Percentiles rank a stretch among this genome's conserved stretches.
Evolutionary conservation across 2,113 vertebrate genomes (phyloP).

Genomic region (Trematocara marginatum): DNA sequence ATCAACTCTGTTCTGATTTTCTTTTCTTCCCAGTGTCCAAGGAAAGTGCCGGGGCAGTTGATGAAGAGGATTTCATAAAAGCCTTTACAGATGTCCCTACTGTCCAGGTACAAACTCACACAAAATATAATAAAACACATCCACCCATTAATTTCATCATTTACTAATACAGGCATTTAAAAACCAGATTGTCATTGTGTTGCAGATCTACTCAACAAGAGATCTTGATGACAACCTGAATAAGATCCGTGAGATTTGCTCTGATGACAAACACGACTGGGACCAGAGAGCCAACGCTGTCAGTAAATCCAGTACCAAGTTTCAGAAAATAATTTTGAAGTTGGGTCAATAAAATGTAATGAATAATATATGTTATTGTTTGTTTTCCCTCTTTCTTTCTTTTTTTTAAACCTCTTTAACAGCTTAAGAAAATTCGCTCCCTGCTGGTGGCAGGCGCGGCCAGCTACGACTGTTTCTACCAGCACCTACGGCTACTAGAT

Average conservation of each 20-base stretch:
- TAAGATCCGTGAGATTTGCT: slow-evolving; percentile 96
- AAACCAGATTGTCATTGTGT: background rate
- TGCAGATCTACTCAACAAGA: slow-evolving; percentile 90
- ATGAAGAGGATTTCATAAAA: slow-evolving; percentile 94
- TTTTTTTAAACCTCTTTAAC: background rate
- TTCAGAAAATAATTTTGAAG: background rate
- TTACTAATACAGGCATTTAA: background rate
- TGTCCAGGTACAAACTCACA: slow-evolving; percentile 78
- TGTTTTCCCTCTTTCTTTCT: background rate
- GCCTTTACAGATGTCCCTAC: slow-evolving; percentile 91
- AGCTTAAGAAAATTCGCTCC: slow-evolving; percentile 94
- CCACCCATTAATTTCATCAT: background rate
- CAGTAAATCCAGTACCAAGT: slow-evolving; percentile 13
- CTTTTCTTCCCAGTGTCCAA: slow-evolving; percentile 75
- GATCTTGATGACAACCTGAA: slow-evolving; percentile 97
- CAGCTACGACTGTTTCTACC: slow-evolving; percentile 92
- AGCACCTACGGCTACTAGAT: slow-evolving; percentile 90
- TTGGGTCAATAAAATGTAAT: background rate
- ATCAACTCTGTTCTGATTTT: background rate
- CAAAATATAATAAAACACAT: background rate
- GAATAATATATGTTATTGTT: background rate
- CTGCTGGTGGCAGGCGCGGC: slow-evolving; percentile 89
- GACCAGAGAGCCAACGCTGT: slow-evolving; percentile 92
- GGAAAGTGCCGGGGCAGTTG: slow-evolving; percentile 86
- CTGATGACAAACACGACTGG: slow-evolving; percentile 98